A percentile compares a stretch with the other conserved stretches of the same genome.
These are phyloP conservation scores for Petrocephalus zakoni DNA, from an alignment of 2,113 vertebrate genomes.

Conservation along the genomic window DNA sequence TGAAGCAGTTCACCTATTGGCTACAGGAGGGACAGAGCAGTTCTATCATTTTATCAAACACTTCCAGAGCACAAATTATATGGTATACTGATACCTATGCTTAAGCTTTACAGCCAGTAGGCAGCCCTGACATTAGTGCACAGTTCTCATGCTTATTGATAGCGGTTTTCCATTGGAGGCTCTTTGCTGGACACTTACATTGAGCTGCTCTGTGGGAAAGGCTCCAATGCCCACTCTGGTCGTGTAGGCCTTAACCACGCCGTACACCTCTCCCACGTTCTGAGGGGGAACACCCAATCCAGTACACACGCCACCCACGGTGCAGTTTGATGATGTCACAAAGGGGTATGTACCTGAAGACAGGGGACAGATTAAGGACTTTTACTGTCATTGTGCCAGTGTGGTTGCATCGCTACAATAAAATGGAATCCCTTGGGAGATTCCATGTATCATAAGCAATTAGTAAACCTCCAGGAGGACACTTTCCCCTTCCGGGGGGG, in stretches of 20 bases:
- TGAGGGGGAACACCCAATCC: constrained; percentile 87
- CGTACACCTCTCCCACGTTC: constrained; percentile 87
- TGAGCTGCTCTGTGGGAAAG: constrained; percentile 93
- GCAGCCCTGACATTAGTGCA: constrained; percentile 16
- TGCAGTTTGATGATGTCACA: constrained; percentile 97
- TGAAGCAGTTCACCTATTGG: constrained; percentile 86
- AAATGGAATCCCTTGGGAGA: neutral
- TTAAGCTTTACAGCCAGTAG: neutral
- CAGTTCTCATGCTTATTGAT: constrained; percentile 19
- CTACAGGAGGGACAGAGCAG: constrained; percentile 43
- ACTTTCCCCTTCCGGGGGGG: neutral
- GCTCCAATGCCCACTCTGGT: constrained; percentile 93
- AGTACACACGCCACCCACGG: constrained; percentile 85
- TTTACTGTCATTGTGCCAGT: neutral
- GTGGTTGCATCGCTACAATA: neutral
- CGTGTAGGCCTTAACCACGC: constrained; percentile 91
- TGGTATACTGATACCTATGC: neutral
- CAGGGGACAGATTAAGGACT: neutral
- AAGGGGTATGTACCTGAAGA: constrained; percentile 89
- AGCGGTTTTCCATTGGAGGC: neutral
- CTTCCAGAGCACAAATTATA: neutral
- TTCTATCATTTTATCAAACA: neutral
- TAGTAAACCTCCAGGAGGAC: neutral
- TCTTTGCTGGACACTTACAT: constrained; percentile 63
- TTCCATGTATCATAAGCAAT: neutral